Evolutionary conservation across 1,140 invertebrate species (phyloP), one percentile per base, ranked within the genome.

Genomic region (Drosophila nannoptera): DNA sequence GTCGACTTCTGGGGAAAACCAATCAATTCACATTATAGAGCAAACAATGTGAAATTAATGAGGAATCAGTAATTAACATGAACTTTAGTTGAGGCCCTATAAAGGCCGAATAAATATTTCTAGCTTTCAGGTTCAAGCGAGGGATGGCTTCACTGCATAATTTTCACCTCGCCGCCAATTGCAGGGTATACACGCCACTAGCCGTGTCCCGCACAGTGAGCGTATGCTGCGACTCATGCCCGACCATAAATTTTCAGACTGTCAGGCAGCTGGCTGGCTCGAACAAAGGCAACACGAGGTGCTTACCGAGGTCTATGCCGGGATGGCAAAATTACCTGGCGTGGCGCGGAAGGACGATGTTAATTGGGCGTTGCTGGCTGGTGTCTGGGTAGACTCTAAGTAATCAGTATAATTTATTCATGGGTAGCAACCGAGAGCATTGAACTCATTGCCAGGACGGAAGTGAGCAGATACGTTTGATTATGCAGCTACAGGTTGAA

Each of bases 221-320:
- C 75, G 56, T 61, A 66, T 56, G 54, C 55, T 49, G 49, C 46
- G 55, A 54, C 68, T 82, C 68, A 64, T 64, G 60, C 71, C 78
- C 68, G 75, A 75, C 68, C 75, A 82, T 82, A 82, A 83, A 82
- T 82, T 75, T 82, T 63, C n/a, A 65, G 67, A 69, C 75, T 83
- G 78, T 83, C 78, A 82, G 78, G 42, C 71, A 68, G 70, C 35
- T 69, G 59, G 1, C 66, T 14, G 40, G 40, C 70, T 70, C 42
- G 31, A 64, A 36, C 50, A 52, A 32, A 8, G 33, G 14, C 22
- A 52, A 31, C 55, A 43, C 8, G 36, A 35, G 60, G 49, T 29
- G 45, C 45, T 29, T 6, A 46, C 59, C 63, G 48, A 43, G 35
- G 55, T 73, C 42, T 11, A 35, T 32, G 22, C 11, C 48, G 31